Evolutionary conservation across 1,140 invertebrate genomes (phyloP), one percentile per base, ranked within the genome.

Genomic region (Argopecten irradians): DNA sequence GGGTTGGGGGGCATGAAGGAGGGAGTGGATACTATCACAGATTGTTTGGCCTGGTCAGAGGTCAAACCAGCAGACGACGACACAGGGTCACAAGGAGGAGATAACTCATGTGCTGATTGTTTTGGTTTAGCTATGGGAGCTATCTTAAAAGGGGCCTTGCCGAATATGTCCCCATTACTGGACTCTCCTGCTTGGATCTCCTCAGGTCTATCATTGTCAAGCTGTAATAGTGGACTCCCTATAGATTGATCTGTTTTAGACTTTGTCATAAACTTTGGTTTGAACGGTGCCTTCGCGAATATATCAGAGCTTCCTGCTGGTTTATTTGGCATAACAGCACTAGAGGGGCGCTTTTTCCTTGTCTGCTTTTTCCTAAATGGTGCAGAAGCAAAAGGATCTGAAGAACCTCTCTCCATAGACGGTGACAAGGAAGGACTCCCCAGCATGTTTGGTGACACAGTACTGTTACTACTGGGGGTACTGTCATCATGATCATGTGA

Each of bases 311-410:
- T 84, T 14, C 83, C 34, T 32, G 83, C 39, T 33, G 89, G 89
- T 89, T 92, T 92, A 39, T 36, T 36, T 34, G 89, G 89, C 19
- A 84, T 39, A 36, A 34, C 46, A 41, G 84, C 28, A 83, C 85
- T 86, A 33, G 32, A 83, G 83, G 93, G 92, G 36, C 93, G 91
- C 88, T 91, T 93, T 86, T 93, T 93, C 41, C 91, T 94, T 32
- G 89, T 86, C 34, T 85, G 87, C 85, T 93, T 93, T 84, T 90
- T 92, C 87, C 92, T 93, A 87, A 95, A 95, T 36, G 95, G 95
- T 43, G 95, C 95, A 89, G 95, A 92, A 86, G 93, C 92, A 91
- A 95, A 95, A 14, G 95, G 93, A 92, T 95, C 95, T 34, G 86
- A 86, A n/a, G 19, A 83, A 34, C 8, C 46, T 83, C 41, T 87